Evolutionary conservation across 2,113 vertebrate genomes (phyloP).

Genomic region (Neomonachus schauinslandi): DNA sequence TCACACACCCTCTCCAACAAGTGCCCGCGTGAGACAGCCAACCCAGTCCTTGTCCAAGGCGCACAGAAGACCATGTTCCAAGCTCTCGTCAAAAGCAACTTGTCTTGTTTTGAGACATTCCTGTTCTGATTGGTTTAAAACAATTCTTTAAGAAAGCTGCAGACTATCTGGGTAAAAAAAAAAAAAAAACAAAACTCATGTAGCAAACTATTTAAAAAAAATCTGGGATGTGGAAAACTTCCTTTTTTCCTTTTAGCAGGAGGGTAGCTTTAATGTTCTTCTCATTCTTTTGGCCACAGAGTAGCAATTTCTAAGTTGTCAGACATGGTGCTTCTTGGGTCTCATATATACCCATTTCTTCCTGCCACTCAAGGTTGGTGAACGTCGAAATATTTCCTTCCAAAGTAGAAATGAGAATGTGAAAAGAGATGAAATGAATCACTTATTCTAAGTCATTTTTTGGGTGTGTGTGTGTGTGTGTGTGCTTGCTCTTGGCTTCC

Average conservation of each 20-base stretch:
- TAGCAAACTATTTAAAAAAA: not conserved
- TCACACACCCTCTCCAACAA: not conserved
- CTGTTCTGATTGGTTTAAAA: not conserved
- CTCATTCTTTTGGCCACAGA: not conserved
- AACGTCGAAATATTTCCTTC: not conserved
- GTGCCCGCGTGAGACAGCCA: not conserved
- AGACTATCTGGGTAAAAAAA: not conserved
- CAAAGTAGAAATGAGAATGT: not conserved
- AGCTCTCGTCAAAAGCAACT: conserved; percentile 39
- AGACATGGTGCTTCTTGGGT: not conserved
- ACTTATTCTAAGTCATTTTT: not conserved
- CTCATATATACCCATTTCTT: not conserved
- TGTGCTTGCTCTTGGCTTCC: no score
- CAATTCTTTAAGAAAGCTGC: not conserved
- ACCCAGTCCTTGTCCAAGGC: not conserved
- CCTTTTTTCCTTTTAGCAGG: not conserved
- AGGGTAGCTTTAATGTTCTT: not conserved
- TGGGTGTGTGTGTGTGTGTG: not conserved
- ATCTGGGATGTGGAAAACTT: not conserved
- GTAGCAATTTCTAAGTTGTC: not conserved
- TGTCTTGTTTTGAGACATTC: conserved; percentile 64
- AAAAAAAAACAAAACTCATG: not conserved
- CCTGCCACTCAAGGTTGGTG: not conserved
- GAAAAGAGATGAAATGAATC: not conserved
- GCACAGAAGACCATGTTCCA: not conserved